Base-by-base conservation (phyloP, 2,888 invertebrate genomes). In the Brassicogethes aeneus region DNA sequence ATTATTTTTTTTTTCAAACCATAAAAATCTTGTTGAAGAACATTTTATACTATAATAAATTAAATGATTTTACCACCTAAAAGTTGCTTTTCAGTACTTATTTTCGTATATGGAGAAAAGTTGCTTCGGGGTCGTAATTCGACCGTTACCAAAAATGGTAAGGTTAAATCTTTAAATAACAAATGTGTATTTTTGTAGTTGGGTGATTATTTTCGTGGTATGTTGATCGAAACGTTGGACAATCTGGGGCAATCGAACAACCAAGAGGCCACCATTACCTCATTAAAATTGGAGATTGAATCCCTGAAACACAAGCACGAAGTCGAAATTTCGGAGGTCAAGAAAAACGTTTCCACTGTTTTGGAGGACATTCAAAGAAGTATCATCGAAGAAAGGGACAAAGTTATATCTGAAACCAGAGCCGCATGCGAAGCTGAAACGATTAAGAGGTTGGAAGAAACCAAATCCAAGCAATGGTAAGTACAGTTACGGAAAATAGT, bases 401-500 rank as follows among this genome's bases (percentile, higher is more conserved):
- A 82, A 5, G 66, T 78, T 1, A 63, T 84, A 17, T 74, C 74
- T 40, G 85, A 88, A 46, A 70, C 80, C 36, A 74, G 80, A 12
- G 73, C 77, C 14, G 73, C 77, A 42, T 76, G 79, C 42, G 85
- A 86, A 55, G 58, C 72, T 1, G 90, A 91, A 42, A 75, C 82
- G 23, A 74, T 81, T 32, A 74, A 77, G 15, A 79, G 82, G 8
- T 75, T 93, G 17, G 80, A 80, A 41, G 81, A 84, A 39, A 79
- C 86, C 5, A 94, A 94, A 69, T 76, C 80, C 32, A 91, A 88
- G 60, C 92, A 92, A 62, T 95, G 94, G 94, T 77, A 48, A 58
- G 45, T 45, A 34, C 30, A 15, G 13, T 37, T 40, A 17, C n/a
- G 35, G n/a, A n/a, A n/a, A n/a, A n/a, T n/a, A n/a, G n/a, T n/a